Evolutionary conservation across 2,888 invertebrate species (phyloP), one percentile per base, ranked within the genome.

Genomic region (Platycheirus rosarum): DNA sequence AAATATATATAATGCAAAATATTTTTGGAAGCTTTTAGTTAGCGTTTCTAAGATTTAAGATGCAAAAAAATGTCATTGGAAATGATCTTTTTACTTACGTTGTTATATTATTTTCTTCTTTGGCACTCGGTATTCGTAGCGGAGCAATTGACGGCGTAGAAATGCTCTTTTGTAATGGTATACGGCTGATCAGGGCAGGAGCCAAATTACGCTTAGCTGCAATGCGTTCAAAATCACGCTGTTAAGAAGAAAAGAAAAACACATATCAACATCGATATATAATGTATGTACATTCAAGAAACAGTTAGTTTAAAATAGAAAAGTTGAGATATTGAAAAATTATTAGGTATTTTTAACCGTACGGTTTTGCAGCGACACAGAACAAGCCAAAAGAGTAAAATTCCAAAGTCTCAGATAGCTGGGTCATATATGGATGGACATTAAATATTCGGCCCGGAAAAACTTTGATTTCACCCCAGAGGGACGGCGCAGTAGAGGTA

Each of bases 121-220:
- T 93, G 85, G 93, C 93, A 66, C 91, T 92, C 85, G 93, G 91
- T 85, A 93, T 93, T 82, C 93, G 91, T 29, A 93, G 92, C 32
- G 95, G 95, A 57, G 96, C 95, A 82, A 97, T 97, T 85, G 96
- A 96, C 57, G 97, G 97, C 62, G 97, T 97, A 14, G 97, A 97
- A 73, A 97, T 95, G 60, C 96, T 96, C 91, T 97, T 97, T 91
- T 97, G 97, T 62, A 97, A 92, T 71, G 96, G 96, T 86, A 96
- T 92, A 18, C 96, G 92, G 84, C 86, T 86, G n/a, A 90, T 89
- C 63, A 93, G 93, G 84, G 89, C 88, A 85, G 92, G 93, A 87
- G 93, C 91, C 76, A 91, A 85, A 85, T 89, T 91, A n/a, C 91
- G 86, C 79, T 91, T 91, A 3, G 89, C 90, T 18, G 89, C 88